Percentiles rank a stretch among this genome's conserved stretches.
Conservation (phyloP, 2,888 invertebrate genomes). For the Heliconius cydno region DNA sequence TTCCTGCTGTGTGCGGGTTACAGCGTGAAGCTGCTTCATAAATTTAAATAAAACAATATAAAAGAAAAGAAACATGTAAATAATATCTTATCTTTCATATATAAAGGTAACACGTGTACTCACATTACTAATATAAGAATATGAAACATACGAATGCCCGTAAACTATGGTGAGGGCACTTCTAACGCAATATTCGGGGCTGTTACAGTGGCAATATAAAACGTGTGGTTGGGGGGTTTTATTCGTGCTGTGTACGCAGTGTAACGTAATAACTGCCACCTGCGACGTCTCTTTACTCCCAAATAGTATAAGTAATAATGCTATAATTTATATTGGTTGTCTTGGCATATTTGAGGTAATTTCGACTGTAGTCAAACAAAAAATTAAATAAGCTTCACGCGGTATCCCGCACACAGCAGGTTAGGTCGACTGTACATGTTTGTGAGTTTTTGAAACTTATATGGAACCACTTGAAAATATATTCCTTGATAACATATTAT, state of each 20-base stretch:
- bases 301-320: conserved; percentile 20
- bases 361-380: neutral
- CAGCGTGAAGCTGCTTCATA: neutral
- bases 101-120: conserved; percentile 3
- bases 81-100: conserved; percentile 12
- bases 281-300: conserved; percentile 25
- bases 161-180: conserved; percentile 33
- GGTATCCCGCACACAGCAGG: too few relatives aligned
- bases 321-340: neutral
- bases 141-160: conserved; percentile 37
- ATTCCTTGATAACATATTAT: neutral
- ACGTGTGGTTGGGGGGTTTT: conserved; percentile 32
- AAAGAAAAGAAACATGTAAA: neutral
- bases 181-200: conserved; percentile 36
- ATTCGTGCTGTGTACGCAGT: conserved; percentile 31
- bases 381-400: too few relatives aligned
- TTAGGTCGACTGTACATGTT: too few relatives aligned
- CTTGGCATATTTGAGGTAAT: neutral
- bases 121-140: conserved; percentile 32
- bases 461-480: neutral
- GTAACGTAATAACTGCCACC: conserved; percentile 37
- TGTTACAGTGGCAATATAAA: conserved; percentile 40
- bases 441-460: too few relatives aligned
- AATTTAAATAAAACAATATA: neutral
- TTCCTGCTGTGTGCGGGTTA: too few relatives aligned